Evolutionary conservation across 2,888 invertebrate species (phyloP).

Genomic region (Branchipolynoe longqiensis): DNA sequence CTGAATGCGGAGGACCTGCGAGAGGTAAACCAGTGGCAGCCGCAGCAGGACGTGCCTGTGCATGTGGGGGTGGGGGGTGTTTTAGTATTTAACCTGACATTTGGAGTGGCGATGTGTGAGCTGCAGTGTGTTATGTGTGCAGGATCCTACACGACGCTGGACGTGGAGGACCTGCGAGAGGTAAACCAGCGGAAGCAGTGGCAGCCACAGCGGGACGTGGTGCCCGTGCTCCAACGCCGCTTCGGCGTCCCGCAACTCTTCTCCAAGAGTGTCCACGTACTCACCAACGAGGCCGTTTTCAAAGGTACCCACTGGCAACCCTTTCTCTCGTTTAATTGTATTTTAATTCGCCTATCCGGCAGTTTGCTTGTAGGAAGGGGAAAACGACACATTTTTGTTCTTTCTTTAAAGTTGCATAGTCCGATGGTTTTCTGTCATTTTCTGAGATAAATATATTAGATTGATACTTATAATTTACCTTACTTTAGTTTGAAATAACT

Average conservation of each 20-base stretch:
- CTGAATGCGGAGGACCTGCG: constrained; percentile 80
- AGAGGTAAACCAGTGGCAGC: constrained; percentile 79
- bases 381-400: too few relatives aligned
- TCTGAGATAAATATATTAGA: too few relatives aligned
- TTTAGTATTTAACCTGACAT: too few relatives aligned
- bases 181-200: constrained; percentile 78
- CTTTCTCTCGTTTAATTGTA: not conserved
- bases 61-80: too few relatives aligned
- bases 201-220: constrained; percentile 76
- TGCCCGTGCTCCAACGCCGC: constrained; percentile 71
- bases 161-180: constrained; percentile 80
- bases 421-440: not conserved
- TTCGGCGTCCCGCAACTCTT: constrained; percentile 77
- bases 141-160: constrained; percentile 80
- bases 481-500: too few relatives aligned
- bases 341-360: not conserved
- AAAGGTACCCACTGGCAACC: constrained; percentile 79
- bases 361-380: not conserved
- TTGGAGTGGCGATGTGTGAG: too few relatives aligned
- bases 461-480: too few relatives aligned
- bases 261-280: constrained; percentile 78
- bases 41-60: too few relatives aligned
- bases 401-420: too few relatives aligned
- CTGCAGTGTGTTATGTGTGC: too few relatives aligned
- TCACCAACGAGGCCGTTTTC: constrained; percentile 82